Conservation (phyloP, 2,113 vertebrate species). For the Circaetus gallicus region DNA sequence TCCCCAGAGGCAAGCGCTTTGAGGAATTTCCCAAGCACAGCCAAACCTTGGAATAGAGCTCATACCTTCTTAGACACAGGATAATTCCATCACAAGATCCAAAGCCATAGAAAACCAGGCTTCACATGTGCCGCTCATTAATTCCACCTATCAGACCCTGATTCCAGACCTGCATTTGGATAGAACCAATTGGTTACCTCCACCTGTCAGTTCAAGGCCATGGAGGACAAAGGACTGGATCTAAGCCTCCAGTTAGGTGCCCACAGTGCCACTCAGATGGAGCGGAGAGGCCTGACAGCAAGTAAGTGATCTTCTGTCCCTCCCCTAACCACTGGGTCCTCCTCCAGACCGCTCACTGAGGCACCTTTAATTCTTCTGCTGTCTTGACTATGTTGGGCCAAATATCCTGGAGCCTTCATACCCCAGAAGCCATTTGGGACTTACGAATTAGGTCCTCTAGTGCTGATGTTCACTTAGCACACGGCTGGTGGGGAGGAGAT, state of each 20-base stretch:
- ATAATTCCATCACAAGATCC: background rate
- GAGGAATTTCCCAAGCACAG: background rate
- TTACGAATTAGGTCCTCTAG: background rate
- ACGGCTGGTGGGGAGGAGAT: accelerated
- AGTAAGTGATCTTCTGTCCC: background rate
- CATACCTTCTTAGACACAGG: background rate
- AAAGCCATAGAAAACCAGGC: background rate
- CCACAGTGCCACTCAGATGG: background rate
- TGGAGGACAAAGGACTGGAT: background rate
- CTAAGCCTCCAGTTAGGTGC: background rate
- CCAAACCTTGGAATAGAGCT: background rate
- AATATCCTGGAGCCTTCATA: background rate
- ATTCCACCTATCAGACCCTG: background rate
- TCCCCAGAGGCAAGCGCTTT: background rate
- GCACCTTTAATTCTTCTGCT: background rate
- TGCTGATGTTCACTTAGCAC: background rate
- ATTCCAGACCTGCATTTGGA: background rate
- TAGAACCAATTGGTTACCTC: background rate
- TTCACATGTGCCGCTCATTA: background rate
- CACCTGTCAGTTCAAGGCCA: background rate
- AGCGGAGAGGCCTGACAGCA: background rate
- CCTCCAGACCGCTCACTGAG: background rate
- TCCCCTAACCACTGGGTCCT: background rate
- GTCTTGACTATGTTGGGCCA: background rate
- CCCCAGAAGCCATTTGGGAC: background rate